A percentile compares a stretch with the other conserved stretches of the same genome.
Conservation (phyloP, 1,140 invertebrate species). For the Rhopalosiphum maidis region DNA sequence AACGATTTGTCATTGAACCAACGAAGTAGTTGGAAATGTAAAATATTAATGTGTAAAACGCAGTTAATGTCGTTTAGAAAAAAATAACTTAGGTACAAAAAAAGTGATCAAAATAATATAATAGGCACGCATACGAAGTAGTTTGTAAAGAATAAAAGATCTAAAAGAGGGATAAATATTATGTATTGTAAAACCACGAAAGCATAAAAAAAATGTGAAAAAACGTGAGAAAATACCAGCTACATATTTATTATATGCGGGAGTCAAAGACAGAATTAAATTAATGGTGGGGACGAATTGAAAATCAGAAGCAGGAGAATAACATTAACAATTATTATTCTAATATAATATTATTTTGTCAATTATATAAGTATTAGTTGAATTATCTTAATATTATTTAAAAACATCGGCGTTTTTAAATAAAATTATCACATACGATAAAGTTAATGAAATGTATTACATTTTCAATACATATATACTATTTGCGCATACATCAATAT, state of each 20-base stretch:
- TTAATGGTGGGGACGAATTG: not conserved
- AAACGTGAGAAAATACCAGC: not conserved
- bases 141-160: not conserved
- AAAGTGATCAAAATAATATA: not conserved
- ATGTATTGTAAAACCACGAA: not conserved
- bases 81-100: not conserved
- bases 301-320: not conserved
- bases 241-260: not conserved
- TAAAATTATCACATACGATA: not conserved
- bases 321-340: too few relatives aligned
- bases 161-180: not conserved
- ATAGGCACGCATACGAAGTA: not conserved
- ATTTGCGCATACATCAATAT: not conserved
- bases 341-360: not conserved
- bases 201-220: not conserved
- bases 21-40: not conserved
- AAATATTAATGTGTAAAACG: not conserved
- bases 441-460: not conserved
- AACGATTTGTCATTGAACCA: constrained; percentile 8
- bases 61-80: not conserved
- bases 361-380: not conserved
- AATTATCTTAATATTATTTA: not conserved
- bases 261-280: not conserved
- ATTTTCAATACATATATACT: not conserved
- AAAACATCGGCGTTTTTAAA: not conserved